phyloP scores from a whole-genome alignment of 2,888 invertebrate genomes.

The Hydropsyche betteni region DNA sequence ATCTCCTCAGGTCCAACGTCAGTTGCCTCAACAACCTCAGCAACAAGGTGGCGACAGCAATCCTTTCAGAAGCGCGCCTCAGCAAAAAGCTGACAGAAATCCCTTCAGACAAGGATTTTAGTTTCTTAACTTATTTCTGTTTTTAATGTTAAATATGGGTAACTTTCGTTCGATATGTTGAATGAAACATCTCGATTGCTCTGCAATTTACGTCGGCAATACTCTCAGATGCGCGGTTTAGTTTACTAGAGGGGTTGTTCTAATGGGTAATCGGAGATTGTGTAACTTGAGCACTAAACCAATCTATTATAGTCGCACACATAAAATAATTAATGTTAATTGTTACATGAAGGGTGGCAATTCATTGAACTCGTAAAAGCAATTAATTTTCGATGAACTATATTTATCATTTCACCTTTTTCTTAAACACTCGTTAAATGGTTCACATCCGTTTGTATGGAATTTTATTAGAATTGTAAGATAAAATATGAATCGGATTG shows the following conservation, averaged over 20 bases:
- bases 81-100: constrained; percentile 69
- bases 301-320: constrained; percentile 31
- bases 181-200: constrained; percentile 3
- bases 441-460: too few relatives aligned
- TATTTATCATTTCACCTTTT: too few relatives aligned
- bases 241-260: constrained; percentile 34
- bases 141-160: constrained; percentile 14
- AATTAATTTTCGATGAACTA: background rate
- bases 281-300: constrained; percentile 36
- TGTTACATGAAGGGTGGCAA: constrained; percentile 2
- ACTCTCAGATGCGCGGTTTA: constrained; percentile 7
- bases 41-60: constrained; percentile 61
- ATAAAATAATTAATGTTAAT: constrained; percentile 40
- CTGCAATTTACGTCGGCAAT: background rate
- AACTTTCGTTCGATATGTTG: background rate
- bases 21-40: constrained; percentile 62
- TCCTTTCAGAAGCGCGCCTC: constrained; percentile 61
- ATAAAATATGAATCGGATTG: too few relatives aligned
- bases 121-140: constrained; percentile 51
- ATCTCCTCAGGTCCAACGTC: constrained; percentile 60
- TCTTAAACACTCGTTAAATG: too few relatives aligned
- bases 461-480: background rate
- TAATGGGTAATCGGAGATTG: constrained; percentile 36
- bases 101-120: constrained; percentile 86
- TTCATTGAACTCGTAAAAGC: background rate